Evolutionary conservation across 1,140 invertebrate genomes (phyloP).

Genomic region (Aphidius ervi): DNA sequence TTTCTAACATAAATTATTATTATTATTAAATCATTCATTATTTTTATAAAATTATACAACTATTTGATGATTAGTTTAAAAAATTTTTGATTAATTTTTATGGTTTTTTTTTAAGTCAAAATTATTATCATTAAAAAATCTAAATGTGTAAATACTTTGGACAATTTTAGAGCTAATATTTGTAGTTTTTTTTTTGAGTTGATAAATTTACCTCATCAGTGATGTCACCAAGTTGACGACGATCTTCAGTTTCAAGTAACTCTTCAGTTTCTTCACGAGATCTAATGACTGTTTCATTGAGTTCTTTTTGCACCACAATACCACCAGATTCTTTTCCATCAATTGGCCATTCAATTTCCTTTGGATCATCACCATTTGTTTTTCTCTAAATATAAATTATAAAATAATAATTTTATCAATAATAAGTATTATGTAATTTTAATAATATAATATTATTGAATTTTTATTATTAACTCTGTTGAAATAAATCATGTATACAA

Average conservation of each 20-base stretch:
- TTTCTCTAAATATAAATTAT: slow-evolving; percentile 31
- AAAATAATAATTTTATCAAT: slow-evolving; percentile 16
- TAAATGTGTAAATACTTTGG: background rate
- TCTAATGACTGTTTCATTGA: slow-evolving; percentile 72
- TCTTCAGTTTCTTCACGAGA: slow-evolving; percentile 80
- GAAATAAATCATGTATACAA: no score
- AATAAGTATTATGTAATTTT: slow-evolving; percentile 1
- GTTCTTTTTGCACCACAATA: slow-evolving; percentile 70
- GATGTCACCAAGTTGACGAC: slow-evolving; percentile 75
- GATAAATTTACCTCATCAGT: slow-evolving; percentile 66
- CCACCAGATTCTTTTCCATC: slow-evolving; percentile 60
- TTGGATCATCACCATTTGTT: slow-evolving; percentile 54
- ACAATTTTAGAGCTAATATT: background rate
- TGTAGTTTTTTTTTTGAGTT: background rate
- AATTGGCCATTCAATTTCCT: slow-evolving; percentile 59
- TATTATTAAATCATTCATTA: no score
- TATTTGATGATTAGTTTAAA: no score
- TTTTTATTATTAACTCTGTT: background rate
- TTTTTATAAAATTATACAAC: no score
- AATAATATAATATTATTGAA: slow-evolving; percentile 4
- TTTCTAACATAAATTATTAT: no score
- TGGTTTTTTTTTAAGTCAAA: no score
- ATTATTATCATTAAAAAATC: slow-evolving; percentile 3
- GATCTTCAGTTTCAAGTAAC: slow-evolving; percentile 75
- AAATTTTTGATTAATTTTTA: no score